phyloP scores from a whole-genome alignment of 2,888 invertebrate species.

The Rosalia funebris region DNA sequence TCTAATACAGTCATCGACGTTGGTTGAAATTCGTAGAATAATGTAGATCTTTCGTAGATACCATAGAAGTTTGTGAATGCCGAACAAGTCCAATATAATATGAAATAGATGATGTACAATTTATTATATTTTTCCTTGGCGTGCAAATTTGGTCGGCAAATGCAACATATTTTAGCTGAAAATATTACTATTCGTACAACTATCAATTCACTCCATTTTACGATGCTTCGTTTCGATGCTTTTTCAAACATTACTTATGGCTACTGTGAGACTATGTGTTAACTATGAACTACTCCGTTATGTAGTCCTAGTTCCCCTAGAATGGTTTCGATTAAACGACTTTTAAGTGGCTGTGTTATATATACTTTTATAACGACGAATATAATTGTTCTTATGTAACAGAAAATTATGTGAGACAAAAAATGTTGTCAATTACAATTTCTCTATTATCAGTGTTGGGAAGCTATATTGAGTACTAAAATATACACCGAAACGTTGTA shows the following conservation, averaged over 20 bases:
- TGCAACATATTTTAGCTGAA: not conserved
- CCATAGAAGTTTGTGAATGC: not conserved
- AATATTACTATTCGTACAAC: not conserved
- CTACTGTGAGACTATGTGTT: no score
- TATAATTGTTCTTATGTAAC: no score
- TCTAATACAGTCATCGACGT: not conserved
- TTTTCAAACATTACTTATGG: constrained; percentile 1
- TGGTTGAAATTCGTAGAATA: not conserved
- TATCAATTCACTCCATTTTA: constrained; percentile 2
- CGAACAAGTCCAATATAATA: not conserved
- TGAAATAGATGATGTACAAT: not conserved
- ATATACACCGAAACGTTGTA: no score
- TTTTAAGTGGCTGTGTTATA: no score
- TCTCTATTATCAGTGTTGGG: no score
- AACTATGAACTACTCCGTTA: no score
- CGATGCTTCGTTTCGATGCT: not conserved
- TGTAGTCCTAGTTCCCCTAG: no score
- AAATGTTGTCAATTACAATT: no score
- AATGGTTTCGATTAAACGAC: no score
- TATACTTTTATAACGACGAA: no score
- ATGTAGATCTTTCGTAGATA: not conserved
- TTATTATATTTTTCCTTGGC: constrained; percentile 3
- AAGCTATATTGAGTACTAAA: no score
- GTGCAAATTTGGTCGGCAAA: not conserved
- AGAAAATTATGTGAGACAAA: no score